Conservation (phyloP, 2,888 invertebrate genomes). For the Azorinus chamasolen region DNA sequence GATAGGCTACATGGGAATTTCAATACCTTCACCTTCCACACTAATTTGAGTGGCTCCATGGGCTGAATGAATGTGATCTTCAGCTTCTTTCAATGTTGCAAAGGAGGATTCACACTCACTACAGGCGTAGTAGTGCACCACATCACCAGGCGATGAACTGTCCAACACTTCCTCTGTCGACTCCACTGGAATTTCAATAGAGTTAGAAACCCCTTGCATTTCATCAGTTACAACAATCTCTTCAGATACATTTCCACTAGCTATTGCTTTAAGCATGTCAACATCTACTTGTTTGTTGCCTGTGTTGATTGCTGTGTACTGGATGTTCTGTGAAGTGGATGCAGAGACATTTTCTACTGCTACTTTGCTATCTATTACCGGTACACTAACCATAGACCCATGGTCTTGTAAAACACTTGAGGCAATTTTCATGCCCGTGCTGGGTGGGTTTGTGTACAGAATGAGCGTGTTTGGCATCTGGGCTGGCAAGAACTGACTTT, state of each 20-base stretch:
- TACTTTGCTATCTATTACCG: not conserved
- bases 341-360: not conserved
- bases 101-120: slow-evolving; percentile 74
- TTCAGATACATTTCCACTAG: not conserved
- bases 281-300: not conserved
- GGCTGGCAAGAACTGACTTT: not conserved
- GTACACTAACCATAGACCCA: not conserved
- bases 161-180: not conserved
- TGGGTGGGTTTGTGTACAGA: slow-evolving; percentile 12
- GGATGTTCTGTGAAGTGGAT: not conserved
- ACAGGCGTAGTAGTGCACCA: slow-evolving; percentile 69
- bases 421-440: not conserved
- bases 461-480: slow-evolving; percentile 9
- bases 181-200: not conserved
- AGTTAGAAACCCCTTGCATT: not conserved
- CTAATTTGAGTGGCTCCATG: slow-evolving; percentile 33
- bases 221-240: not conserved
- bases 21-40: no score
- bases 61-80: slow-evolving; percentile 66
- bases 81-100: slow-evolving; percentile 60
- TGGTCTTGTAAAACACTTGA: not conserved
- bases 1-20: no score
- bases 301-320: not conserved
- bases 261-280: not conserved
- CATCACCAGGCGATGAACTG: slow-evolving; percentile 5